phyloP scores from a whole-genome alignment of 2,113 vertebrate genomes.

The Rhynchomys soricoides region DNA sequence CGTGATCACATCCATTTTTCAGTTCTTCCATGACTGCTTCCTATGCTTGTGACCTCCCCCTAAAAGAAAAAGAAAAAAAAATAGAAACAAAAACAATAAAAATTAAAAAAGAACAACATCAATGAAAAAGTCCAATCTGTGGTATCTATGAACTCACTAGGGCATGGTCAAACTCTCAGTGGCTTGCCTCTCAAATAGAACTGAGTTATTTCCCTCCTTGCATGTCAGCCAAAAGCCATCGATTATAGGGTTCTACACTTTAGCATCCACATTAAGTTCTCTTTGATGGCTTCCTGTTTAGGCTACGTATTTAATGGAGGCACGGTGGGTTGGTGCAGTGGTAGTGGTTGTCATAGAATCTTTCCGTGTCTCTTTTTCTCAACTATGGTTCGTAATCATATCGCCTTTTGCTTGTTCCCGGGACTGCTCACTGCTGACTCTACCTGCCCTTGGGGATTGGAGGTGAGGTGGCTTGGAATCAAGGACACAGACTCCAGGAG shows the following conservation, averaged over 20 bases:
- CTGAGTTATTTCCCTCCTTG: not conserved
- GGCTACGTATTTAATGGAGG: not conserved
- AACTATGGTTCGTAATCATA: not conserved
- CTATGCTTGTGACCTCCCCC: not conserved
- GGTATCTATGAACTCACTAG: not conserved
- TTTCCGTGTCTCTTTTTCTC: not conserved
- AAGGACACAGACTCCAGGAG: no score
- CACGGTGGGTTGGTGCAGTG: no score
- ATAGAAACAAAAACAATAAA: not conserved
- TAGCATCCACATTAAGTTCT: not conserved
- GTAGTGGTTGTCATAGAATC: not conserved
- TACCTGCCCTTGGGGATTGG: no score
- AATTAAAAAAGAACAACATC: no score
- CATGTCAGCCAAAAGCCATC: not conserved
- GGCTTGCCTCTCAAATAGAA: not conserved
- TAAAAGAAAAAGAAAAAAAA: not conserved
- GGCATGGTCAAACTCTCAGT: not conserved
- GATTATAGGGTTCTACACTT: not conserved
- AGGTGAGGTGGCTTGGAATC: no score
- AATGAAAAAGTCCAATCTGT: not conserved
- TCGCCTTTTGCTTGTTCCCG: no score
- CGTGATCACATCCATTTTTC: not conserved
- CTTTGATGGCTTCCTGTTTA: not conserved
- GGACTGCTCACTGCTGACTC: no score
- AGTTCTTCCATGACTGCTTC: not conserved